Base-by-base conservation (phyloP, 2,888 invertebrate genomes). In the Cephus sareptanus region DNA sequence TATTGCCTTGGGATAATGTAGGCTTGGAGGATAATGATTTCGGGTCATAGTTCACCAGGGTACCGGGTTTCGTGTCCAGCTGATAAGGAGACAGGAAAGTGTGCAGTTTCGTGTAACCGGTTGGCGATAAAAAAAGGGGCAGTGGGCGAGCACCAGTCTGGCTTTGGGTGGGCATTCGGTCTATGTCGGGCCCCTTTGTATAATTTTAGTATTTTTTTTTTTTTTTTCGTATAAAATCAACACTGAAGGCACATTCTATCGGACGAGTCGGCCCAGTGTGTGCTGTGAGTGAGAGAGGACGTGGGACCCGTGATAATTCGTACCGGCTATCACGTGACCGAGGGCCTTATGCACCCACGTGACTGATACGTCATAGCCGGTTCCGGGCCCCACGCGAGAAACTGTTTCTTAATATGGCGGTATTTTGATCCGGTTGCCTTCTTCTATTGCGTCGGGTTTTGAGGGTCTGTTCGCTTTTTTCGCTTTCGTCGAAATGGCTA, bases 211-310 rank as follows among this genome's bases (percentile, higher is more conserved):
- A 93, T 93, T 94, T 94, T 94, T 93, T 93, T 94, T 92, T 33
- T 33, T 93, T 94, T 94, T 95, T 94, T 95, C 94, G 95, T 95
- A 96, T 95, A 96, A 96, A 96, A 95, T 94, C 95, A 96, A 96
- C 94, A 95, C 93, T 96, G 97, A 97, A 97, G 97, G 97, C 97
- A 97, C 97, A 96, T 97, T 95, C 95, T 95, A 95, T 95, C 96
- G 96, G 97, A 97, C 97, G 96, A 96, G 95, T 94, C 95, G 96
- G 96, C 96, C 96, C 96, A 96, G 95, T 95, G 95, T 93, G 93
- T 93, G 94, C 94, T 93, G 94, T 94, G 94, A 94, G 93, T 93
- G 93, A 92, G 92, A 93, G 91, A 91, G 91, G 91, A 92, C 92
- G 92, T 92, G 92, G 92, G 91, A 88, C 86, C 89, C 89, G 89